These are phyloP conservation scores for Cairina moschata DNA, from an alignment of 2,113 vertebrate species.

Conservation along the genomic window DNA sequence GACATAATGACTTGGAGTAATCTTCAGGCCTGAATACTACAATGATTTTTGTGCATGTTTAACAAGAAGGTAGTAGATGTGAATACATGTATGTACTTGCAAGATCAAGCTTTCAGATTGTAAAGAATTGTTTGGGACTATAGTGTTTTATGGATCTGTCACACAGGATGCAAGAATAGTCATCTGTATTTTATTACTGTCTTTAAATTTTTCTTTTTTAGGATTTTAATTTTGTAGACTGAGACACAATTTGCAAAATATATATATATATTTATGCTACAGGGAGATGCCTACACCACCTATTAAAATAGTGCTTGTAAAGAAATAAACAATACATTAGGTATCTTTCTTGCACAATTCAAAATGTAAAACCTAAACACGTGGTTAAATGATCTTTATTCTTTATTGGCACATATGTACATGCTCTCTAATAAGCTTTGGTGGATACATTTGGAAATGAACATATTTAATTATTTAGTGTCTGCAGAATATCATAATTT, in stretches of 20 bases:
- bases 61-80: background rate
- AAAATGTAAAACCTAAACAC: conserved; percentile 22
- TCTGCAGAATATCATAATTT: conserved; percentile 79
- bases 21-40: background rate
- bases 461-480: conserved; percentile 87
- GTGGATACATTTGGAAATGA: conserved; percentile 82
- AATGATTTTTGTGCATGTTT: background rate
- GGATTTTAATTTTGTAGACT: background rate
- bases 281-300: background rate
- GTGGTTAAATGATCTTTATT: conserved; percentile 15
- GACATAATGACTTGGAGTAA: background rate
- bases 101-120: background rate
- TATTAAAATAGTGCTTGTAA: background rate
- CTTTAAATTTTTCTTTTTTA: conserved; percentile 13
- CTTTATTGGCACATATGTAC: conserved; percentile 15
- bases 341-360: conserved; percentile 1
- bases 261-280: background rate
- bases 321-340: background rate
- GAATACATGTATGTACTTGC: background rate
- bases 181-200: background rate
- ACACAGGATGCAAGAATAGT: background rate
- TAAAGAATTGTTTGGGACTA: background rate
- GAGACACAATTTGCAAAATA: background rate
- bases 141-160: background rate
- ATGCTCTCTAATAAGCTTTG: conserved; percentile 66